Evolutionary conservation across 1,140 invertebrate genomes (phyloP), one percentile per base, ranked within the genome.

Genomic region (Manduca sexta): DNA sequence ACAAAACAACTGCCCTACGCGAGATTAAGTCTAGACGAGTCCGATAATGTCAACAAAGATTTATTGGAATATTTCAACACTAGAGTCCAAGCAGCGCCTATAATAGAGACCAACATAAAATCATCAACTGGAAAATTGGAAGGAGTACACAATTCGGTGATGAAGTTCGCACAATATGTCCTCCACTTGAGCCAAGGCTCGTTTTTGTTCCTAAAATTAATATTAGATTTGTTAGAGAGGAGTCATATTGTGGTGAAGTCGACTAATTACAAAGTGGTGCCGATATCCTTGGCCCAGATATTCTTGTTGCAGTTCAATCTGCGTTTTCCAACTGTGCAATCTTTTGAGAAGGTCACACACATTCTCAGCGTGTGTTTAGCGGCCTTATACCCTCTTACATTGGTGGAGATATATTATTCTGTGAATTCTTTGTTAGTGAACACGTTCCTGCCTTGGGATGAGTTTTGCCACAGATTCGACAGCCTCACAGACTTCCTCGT

Each of bases 191-290:
- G 95, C 39, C 90, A 92, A 73, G 97, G 97, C 35, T 97, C 95
- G 12, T 97, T 98, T 78, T 88, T 99, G 30, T 98, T 95, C 79
- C 90, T 95, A 31, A 97, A 97, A 86, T 84, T 98, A 11, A 94
- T 95, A 2, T 86, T 99, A n/a, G 97, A 98, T 86, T 89, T 99
- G 30, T 92, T 99, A 50, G 96, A 98, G 74, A 90, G 93, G 66
- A 97, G 97, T 8, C 93, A 97, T 66, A 89, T 99, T 48, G 96
- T 98, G 7, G 92, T 97, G 26, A 98, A 98, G 86, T 97, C 95
- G 8, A 91, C 94, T 0, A 95, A 95, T 66, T 96, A 97, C 82
- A 96, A 98, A 89, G 94, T 95, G 13, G 87, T 99, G 13, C 97
- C 97, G 1, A 93, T 97, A 26, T 95, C 94, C 1, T 84, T 99